Conservation (phyloP, 2,797 vertebrate genomes). For the Clarias fuscus region DNA sequence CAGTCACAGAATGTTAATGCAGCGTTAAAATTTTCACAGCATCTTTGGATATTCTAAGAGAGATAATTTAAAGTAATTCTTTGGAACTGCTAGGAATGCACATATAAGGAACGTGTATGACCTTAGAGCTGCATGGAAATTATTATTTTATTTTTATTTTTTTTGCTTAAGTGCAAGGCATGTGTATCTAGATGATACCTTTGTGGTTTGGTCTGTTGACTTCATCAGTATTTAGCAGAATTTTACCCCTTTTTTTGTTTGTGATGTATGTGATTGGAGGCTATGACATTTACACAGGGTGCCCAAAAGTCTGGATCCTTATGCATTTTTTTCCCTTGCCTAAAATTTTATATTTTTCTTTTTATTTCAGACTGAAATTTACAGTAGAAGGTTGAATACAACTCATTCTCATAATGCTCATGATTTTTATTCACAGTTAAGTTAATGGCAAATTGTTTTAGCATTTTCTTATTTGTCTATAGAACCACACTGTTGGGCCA, state of each 20-base stretch:
- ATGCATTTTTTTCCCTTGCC: too few relatives aligned
- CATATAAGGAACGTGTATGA: slow-evolving; percentile 12
- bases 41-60: neutral
- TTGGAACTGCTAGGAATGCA: slow-evolving; percentile 19
- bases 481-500: too few relatives aligned
- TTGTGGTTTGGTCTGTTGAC: slow-evolving; percentile 40
- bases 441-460: too few relatives aligned
- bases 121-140: slow-evolving; percentile 41
- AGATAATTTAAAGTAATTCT: neutral
- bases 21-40: slow-evolving; percentile 21
- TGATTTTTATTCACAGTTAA: too few relatives aligned
- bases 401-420: too few relatives aligned
- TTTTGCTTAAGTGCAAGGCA: slow-evolving; percentile 39
- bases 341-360: too few relatives aligned
- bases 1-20: slow-evolving; percentile 28
- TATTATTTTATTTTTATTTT: neutral
- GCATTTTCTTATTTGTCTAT: too few relatives aligned
- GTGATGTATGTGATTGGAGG: neutral
- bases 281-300: neutral
- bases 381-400: too few relatives aligned
- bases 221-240: slow-evolving; percentile 30
- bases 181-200: slow-evolving; percentile 38
- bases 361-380: too few relatives aligned
- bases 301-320: too few relatives aligned
- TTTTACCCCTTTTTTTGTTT: neutral